Base-by-base conservation (phyloP, 2,888 invertebrate genomes). In the Cybosia mesomella region DNA sequence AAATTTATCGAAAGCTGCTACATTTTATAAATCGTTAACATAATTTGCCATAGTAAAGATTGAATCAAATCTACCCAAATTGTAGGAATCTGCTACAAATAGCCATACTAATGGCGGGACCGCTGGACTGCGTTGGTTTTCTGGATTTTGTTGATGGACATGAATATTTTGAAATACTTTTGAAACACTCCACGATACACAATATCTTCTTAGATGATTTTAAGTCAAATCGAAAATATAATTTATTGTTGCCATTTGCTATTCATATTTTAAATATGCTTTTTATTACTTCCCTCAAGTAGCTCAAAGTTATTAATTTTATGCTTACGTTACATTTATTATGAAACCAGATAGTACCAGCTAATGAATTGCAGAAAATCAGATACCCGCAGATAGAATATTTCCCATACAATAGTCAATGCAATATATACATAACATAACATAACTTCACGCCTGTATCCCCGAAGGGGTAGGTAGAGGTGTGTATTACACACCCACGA, bases 31-130 rank as follows among this genome's bases (percentile, higher is more conserved):
- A 49, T 49, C 49, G n/a, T 18, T 49, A 1, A 8, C 1, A n/a
- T 49, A 49, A 49, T 18, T 9, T 49, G n/a, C 49, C 49, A 49
- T 49, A n/a, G 49, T 9, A 49, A 49, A 49, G n/a, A 49, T 49
- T 49, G n/a, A 49, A 49, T 49, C 49, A 49, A 49, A 49, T 49
- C 49, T 49, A 49, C 49, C 49, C n/a, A 18, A 49, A 49, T 49
- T 49, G n/a, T n/a, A 49, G 49, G 9, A 49, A 49, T n/a, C 49
- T 49, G 49, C n/a, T n/a, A 49, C 49, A 49, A 49, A 49, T 49
- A n/a, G 49, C 9, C 43, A 43, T 18, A 43, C 18, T 43, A 43
- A 43, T 43, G 5, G 18, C 5, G 43, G 7, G 18, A 43, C 43
- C 18, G 18, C 5, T 15, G 7, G 18, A 43, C 43, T 43, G 15